Evolutionary conservation across 2,797 vertebrate species (phyloP).

Genomic region (Gephyroberyx darwinii): DNA sequence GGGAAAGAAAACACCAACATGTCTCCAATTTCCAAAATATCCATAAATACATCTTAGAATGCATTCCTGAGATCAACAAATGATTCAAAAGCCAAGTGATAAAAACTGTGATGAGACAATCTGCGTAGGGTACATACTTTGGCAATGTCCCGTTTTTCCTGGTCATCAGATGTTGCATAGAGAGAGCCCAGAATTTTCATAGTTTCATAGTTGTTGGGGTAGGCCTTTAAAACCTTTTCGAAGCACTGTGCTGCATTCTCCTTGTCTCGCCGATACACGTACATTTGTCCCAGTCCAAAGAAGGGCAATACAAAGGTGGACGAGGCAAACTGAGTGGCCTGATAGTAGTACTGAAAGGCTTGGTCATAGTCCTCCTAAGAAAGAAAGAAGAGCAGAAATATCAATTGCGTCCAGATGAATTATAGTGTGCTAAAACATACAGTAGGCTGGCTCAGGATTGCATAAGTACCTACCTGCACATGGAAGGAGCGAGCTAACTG

Average conservation of each 20-base stretch:
- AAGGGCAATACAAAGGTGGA: conserved; percentile 97
- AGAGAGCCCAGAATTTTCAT: conserved; percentile 99
- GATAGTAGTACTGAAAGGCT: conserved; percentile 99
- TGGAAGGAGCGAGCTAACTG: conserved; percentile 98
- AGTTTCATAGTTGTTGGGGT: conserved; percentile 99
- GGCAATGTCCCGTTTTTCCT: conserved; percentile 97
- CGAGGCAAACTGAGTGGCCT: conserved; percentile 98
- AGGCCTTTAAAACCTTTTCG: conserved; percentile 98
- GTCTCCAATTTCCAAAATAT: not conserved
- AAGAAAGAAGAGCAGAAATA: conserved; percentile 16
- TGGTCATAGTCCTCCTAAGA: conserved; percentile 98
- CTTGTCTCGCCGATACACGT: conserved; percentile 97
- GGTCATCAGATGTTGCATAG: conserved; percentile 97
- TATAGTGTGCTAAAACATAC: not conserved
- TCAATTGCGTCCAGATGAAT: conserved; percentile 7
- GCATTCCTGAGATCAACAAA: no score
- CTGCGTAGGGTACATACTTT: conserved; percentile 81
- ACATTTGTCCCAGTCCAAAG: conserved; percentile 99
- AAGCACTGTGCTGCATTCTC: conserved; percentile 99
- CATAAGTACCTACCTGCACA: conserved; percentile 86
- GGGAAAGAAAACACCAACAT: conserved; percentile 4
- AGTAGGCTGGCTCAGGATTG: not conserved
- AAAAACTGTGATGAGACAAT: not conserved
- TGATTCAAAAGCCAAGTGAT: not conserved
- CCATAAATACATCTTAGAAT: no score